Conservation (phyloP, 2,888 invertebrate genomes). For the Automeris io region DNA sequence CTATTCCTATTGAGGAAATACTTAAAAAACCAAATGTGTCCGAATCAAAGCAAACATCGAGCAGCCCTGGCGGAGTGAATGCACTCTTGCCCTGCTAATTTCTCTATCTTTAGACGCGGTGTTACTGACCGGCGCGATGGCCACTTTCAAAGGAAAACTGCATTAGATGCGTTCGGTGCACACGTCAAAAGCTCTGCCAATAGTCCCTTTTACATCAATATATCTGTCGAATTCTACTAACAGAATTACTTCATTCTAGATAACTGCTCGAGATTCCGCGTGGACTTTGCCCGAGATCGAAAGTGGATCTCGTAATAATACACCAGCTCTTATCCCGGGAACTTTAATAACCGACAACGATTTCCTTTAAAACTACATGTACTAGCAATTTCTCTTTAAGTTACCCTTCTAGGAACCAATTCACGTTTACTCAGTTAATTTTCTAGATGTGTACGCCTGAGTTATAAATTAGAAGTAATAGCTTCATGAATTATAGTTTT, state of each 20-base stretch:
- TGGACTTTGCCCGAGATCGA: constrained; percentile 28
- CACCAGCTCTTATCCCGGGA: constrained; percentile 31
- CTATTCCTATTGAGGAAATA: background rate
- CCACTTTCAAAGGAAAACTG: constrained; percentile 64
- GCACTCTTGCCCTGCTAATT: constrained; percentile 61
- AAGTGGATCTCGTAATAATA: constrained; percentile 39
- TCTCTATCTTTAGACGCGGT: constrained; percentile 74
- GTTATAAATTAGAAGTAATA: background rate
- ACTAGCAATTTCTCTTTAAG: constrained; percentile 15
- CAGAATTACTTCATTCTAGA: constrained; percentile 4
- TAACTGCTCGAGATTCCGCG: constrained; percentile 11
- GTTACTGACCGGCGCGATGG: constrained; percentile 69
- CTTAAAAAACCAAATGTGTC: background rate
- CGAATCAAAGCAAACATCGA: background rate
- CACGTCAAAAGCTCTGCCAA: constrained; percentile 39
- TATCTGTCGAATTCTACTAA: background rate
- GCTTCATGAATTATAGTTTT: background rate
- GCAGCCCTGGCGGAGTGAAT: constrained; percentile 9
- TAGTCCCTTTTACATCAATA: constrained; percentile 15
- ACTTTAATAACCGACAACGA: constrained; percentile 40
- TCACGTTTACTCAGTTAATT: constrained; percentile 23
- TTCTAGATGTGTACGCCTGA: constrained; percentile 7
- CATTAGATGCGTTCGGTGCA: constrained; percentile 68
- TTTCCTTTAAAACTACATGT: constrained; percentile 44
- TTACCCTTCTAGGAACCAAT: constrained; percentile 31